A percentile compares a stretch with the other conserved stretches of the same genome.
These are phyloP conservation scores for Phrynocephalus guinanensis DNA, from an alignment of 2,797 vertebrate genomes.

Conservation along the genomic window DNA sequence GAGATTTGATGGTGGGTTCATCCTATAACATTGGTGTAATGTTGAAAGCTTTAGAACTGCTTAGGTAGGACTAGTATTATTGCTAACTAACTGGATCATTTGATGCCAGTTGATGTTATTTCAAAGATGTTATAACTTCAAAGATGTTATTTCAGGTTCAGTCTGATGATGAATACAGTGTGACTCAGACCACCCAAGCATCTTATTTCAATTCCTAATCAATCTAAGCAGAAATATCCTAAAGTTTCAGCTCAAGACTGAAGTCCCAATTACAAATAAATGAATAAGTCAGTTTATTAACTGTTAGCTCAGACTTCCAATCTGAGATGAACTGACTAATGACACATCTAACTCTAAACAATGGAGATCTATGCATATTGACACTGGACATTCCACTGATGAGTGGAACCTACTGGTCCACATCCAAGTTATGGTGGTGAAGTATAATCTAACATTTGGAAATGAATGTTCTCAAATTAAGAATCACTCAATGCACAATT, in stretches of 20 bases:
- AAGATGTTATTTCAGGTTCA: too few species aligned
- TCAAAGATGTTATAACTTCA: too few species aligned
- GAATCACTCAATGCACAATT: too few species aligned
- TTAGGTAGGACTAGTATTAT: too few species aligned
- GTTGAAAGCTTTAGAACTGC: too few species aligned
- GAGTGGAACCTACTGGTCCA: neutral
- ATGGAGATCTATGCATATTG: neutral
- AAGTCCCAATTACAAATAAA: neutral
- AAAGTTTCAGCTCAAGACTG: neutral
- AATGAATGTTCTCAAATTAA: too few species aligned
- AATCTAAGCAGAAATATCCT: neutral
- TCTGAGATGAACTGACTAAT: neutral
- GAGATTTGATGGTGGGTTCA: neutral
- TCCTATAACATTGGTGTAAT: neutral
- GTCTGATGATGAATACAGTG: too few species aligned
- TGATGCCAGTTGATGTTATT: too few species aligned
- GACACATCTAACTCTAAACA: neutral
- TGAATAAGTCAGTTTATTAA: neutral
- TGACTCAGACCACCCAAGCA: too few species aligned
- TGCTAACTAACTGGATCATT: too few species aligned
- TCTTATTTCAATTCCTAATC: neutral
- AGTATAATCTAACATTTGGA: too few species aligned
- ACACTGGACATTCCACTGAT: neutral
- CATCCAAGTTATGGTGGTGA: too few species aligned
- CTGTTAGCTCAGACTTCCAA: neutral